Conservation (phyloP, 2,797 vertebrate species). For the Rhodeus uyekii region DNA sequence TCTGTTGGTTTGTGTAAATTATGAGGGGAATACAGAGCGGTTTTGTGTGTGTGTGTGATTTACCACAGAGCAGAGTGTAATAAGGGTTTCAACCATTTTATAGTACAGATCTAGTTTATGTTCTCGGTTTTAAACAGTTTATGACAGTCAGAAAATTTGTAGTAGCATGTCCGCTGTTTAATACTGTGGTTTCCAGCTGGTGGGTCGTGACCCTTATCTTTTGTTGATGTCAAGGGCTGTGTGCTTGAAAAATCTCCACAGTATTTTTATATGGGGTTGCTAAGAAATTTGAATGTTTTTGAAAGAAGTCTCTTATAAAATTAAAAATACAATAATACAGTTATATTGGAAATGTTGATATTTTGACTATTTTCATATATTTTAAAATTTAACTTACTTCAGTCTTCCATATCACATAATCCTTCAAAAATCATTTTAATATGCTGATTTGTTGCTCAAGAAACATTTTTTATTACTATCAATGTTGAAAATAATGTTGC, state of each 20-base stretch:
- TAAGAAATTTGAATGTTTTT: background rate
- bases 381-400: background rate
- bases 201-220: background rate
- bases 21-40: constrained; percentile 10
- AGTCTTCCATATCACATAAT: background rate
- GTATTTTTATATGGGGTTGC: background rate
- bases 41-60: constrained; percentile 20
- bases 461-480: background rate
- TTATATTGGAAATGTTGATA: background rate
- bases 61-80: background rate
- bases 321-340: background rate
- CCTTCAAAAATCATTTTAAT: background rate
- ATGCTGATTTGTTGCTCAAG: background rate
- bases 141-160: background rate
- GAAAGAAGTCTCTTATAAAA: background rate
- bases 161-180: background rate
- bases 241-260: background rate
- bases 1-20: constrained; percentile 20
- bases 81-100: background rate
- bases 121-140: background rate
- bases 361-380: background rate
- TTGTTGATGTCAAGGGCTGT: background rate
- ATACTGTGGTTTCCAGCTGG: background rate
- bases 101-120: background rate
- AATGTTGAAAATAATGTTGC: background rate